A percentile compares a stretch with the other conserved stretches of the same genome.
Evolutionary conservation across 2,113 vertebrate genomes (phyloP).

Genomic region (Podilymbus podiceps): DNA sequence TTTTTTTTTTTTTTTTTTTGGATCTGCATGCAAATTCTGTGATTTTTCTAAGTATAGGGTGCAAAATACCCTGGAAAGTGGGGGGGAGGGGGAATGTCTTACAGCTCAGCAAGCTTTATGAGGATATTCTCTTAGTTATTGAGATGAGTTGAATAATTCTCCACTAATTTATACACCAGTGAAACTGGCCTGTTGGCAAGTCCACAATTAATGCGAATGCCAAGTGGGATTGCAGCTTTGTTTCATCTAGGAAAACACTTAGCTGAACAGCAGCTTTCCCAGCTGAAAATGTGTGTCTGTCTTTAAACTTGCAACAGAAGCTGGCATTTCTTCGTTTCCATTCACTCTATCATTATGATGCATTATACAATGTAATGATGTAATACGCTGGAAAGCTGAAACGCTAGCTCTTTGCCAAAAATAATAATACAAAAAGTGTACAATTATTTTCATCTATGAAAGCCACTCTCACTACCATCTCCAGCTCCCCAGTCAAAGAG

Average conservation of each 20-base stretch:
- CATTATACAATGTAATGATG: slow-evolving; percentile 85
- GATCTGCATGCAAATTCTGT: slow-evolving; percentile 41
- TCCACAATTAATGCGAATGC: slow-evolving; percentile 80
- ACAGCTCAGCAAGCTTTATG: slow-evolving; percentile 63
- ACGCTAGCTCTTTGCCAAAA: slow-evolving; percentile 77
- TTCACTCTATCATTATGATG: slow-evolving; percentile 85
- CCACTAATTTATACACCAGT: slow-evolving; percentile 77
- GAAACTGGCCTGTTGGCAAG: slow-evolving; percentile 78
- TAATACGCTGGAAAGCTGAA: slow-evolving; percentile 79
- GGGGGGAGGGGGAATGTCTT: slow-evolving; percentile 41
- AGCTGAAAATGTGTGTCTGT: slow-evolving; percentile 78
- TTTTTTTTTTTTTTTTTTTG: background rate
- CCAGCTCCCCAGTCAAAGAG: slow-evolving; percentile 73
- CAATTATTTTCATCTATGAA: slow-evolving; percentile 84
- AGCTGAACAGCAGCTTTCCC: slow-evolving; percentile 73
- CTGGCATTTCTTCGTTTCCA: slow-evolving; percentile 77
- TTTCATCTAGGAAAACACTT: slow-evolving; percentile 79
- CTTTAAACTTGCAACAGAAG: slow-evolving; percentile 78
- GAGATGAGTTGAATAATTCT: slow-evolving; percentile 79
- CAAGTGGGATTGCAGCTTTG: slow-evolving; percentile 80
- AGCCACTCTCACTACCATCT: slow-evolving; percentile 76
- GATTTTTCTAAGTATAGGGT: slow-evolving; percentile 64
- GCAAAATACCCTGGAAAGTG: slow-evolving; percentile 39
- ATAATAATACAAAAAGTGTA: slow-evolving; percentile 83
- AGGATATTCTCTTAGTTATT: slow-evolving; percentile 71